Conservation (phyloP, 2,113 vertebrate genomes). For the Rhabdornis inornatus region DNA sequence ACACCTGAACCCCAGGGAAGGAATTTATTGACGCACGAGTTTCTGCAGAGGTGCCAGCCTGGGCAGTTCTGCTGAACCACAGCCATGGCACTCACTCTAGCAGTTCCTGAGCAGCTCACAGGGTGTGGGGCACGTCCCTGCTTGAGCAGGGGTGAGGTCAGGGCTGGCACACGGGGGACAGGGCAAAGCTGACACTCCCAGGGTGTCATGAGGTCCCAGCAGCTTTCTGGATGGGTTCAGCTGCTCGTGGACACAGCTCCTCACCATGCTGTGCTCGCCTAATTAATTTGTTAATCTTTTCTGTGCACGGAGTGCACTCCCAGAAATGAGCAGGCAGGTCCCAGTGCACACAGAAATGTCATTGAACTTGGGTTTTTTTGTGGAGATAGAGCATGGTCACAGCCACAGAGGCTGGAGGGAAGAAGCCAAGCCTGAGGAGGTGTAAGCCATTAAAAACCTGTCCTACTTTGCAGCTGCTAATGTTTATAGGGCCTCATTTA, state of each 20-base stretch:
- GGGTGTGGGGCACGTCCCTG: neutral
- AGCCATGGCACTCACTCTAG: neutral
- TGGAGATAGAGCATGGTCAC: neutral
- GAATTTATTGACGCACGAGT: too few relatives aligned
- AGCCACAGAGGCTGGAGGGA: neutral
- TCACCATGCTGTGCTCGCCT: rapidly evolving
- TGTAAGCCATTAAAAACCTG: neutral
- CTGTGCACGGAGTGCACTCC: neutral
- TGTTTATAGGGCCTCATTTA: neutral
- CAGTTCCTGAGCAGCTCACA: neutral
- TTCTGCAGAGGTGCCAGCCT: neutral
- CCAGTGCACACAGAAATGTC: neutral
- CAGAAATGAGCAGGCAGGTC: neutral
- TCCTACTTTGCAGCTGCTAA: neutral
- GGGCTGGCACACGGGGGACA: neutral
- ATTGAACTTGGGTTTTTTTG: neutral
- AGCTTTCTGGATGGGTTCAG: neutral
- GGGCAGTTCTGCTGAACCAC: neutral
- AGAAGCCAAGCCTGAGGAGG: neutral
- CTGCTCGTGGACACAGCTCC: neutral
- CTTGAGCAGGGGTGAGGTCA: neutral
- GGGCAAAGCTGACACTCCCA: neutral
- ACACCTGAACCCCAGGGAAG: too few relatives aligned
- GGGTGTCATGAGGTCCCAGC: neutral
- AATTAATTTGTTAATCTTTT: neutral